Evolutionary conservation across 2,888 invertebrate species (phyloP).

Genomic region (Gasteruption jaculator): DNA sequence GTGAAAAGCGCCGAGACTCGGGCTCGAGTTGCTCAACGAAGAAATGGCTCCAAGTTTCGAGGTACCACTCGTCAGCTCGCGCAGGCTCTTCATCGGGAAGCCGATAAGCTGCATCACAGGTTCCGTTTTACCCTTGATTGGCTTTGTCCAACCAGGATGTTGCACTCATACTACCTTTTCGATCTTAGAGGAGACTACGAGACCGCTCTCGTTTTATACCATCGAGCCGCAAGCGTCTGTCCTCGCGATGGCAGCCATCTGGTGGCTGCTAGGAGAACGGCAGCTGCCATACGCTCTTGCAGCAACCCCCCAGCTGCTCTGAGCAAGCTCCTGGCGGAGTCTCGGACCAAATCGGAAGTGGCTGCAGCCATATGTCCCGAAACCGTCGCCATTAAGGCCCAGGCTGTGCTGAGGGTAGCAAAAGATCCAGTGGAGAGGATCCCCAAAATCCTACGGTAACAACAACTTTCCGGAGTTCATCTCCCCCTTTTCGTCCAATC

Average conservation of each 20-base stretch:
- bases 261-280: conserved; percentile 33
- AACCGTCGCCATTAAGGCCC: conserved; percentile 26
- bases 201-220: conserved; percentile 40
- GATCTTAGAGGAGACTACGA: conserved; percentile 41
- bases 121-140: conserved; percentile 12
- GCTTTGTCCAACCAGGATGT: no score
- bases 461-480: no score
- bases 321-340: conserved; percentile 19
- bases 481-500: no score
- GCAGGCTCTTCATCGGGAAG: conserved; percentile 36
- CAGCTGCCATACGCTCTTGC: conserved; percentile 33
- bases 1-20: conserved; percentile 29
- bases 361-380: conserved; percentile 30
- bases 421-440: conserved; percentile 26
- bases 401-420: conserved; percentile 27
- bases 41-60: conserved; percentile 12
- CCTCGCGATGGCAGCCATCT: conserved; percentile 35
- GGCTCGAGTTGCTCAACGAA: conserved; percentile 23
- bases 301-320: conserved; percentile 29
- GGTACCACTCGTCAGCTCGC: conserved; percentile 31
- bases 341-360: conserved; percentile 21
- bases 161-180: no score
- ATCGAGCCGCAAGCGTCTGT: conserved; percentile 36
- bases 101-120: conserved; percentile 35
- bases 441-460: conserved; percentile 31